Base-by-base conservation (phyloP, 2,888 invertebrate species). In the Cabera pusaria region DNA sequence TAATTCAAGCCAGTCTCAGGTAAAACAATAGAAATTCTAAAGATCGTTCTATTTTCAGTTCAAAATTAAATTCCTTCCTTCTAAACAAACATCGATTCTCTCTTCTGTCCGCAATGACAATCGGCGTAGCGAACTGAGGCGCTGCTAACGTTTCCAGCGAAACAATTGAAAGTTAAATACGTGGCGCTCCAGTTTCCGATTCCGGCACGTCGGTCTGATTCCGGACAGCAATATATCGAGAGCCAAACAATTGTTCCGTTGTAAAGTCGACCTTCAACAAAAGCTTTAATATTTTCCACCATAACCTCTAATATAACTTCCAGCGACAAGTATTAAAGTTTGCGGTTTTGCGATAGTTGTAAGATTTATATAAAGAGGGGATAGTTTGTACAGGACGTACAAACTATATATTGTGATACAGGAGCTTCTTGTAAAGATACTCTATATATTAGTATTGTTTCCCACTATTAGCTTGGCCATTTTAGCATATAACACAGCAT, bases 281-380 rank as follows among this genome's bases (percentile, higher is more conserved):
- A 29, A 20, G 9, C 53, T 59, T 45, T 52, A 55, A 60, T 64
- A 63, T 51, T 63, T 59, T 51, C 52, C 6, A 29, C 32, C 41
- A 46, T 49, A 55, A 65, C 65, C 63, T 64, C 62, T 59, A 65
- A 70, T 74, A 70, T 70, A 70, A 27, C 2, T 11, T 46, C 47
- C 31, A 43, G 62, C 48, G 61, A 64, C 68, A 69, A 73, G 75
- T 72, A 77, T 75, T 73, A 74, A 74, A 76, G 56, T 26, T 17
- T 20, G 25, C 9, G 20, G 34, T 26, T 6, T 12, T n/a, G n/a
- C n/a, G n/a, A n/a, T n/a, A n/a, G n/a, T n/a, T n/a, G n/a, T n/a
- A n/a, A n/a, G n/a, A n/a, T n/a, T n/a, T n/a, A n/a, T n/a, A n/a
- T n/a, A n/a, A n/a, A n/a, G n/a, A n/a, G n/a, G n/a, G n/a, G n/a